Percentiles rank a stretch among this genome's conserved stretches.
phyloP scores from a whole-genome alignment of 2,113 vertebrate species.

The Varanus komodoensis region DNA sequence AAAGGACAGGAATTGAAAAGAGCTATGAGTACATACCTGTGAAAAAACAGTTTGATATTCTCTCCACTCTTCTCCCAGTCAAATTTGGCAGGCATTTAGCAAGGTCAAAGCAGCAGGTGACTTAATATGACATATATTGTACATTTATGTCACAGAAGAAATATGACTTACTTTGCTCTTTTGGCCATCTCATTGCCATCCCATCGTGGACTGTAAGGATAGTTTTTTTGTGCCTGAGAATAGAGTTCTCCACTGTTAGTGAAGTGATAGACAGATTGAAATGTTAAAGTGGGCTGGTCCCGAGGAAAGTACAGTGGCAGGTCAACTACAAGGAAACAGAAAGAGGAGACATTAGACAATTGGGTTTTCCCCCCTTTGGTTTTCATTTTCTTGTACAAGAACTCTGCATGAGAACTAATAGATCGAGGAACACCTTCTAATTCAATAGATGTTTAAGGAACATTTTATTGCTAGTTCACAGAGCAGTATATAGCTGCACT shows the following conservation, averaged over 20 bases:
- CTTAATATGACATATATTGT: not conserved
- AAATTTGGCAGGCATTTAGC: not conserved
- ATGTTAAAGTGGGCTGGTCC: constrained; percentile 96
- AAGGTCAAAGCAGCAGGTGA: not conserved
- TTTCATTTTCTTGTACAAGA: not conserved
- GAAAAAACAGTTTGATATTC: not conserved
- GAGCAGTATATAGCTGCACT: not conserved
- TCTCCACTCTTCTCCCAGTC: not conserved
- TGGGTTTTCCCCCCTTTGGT: not conserved
- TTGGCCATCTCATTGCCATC: constrained; percentile 99
- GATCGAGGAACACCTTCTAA: not conserved
- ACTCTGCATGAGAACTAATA: constrained; percentile 5
- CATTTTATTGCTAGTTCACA: not conserved
- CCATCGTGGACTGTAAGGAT: constrained; percentile 98
- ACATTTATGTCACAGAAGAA: not conserved
- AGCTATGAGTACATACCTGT: not conserved
- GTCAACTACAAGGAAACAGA: constrained; percentile 84
- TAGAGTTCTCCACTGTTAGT: constrained; percentile 97
- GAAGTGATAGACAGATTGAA: constrained; percentile 98
- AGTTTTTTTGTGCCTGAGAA: constrained; percentile 97
- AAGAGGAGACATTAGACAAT: not conserved
- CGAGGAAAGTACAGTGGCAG: constrained; percentile 96
- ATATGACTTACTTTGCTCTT: constrained; percentile 93
- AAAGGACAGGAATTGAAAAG: not conserved
- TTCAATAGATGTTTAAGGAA: not conserved